Percentiles rank a stretch among this genome's conserved stretches.
These are phyloP conservation scores for Drosophila rubida DNA, from an alignment of 2,888 invertebrate species.

Conservation along the genomic window DNA sequence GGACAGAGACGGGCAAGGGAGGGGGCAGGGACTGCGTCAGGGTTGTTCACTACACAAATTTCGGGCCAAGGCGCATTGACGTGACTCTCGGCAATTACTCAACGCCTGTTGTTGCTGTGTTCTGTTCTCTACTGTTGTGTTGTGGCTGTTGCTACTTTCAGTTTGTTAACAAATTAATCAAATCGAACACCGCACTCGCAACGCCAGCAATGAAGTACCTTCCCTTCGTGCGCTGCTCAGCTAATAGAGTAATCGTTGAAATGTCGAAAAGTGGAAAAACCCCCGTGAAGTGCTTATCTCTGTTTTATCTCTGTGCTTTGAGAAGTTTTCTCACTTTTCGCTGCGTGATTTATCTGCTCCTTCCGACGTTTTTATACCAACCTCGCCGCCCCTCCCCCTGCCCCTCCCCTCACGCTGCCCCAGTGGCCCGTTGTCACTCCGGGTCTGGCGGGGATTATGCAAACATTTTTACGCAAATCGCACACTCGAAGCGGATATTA, in stretches of 20 bases:
- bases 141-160: constrained; percentile 79
- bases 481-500: constrained; percentile 77
- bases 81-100: constrained; percentile 82
- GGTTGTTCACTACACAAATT: constrained; percentile 41
- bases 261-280: constrained; percentile 44
- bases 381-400: constrained; percentile 3
- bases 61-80: constrained; percentile 47
- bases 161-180: constrained; percentile 85
- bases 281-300: constrained; percentile 48
- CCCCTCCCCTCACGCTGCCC: not conserved
- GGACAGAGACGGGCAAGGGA: not conserved
- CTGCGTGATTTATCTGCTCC: constrained; percentile 72
- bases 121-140: constrained; percentile 10
- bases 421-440: not conserved
- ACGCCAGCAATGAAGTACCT: constrained; percentile 7
- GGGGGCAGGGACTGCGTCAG: constrained; percentile 8
- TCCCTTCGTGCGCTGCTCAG: not conserved
- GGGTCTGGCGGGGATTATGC: constrained; percentile 57
- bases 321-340: constrained; percentile 74
- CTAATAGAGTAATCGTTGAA: constrained; percentile 74
- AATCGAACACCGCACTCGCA: constrained; percentile 69
- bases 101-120: constrained; percentile 42
- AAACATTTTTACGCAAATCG: constrained; percentile 69
- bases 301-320: constrained; percentile 28
- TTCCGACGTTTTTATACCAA: constrained; percentile 72